Conservation (phyloP, 2,888 invertebrate species). For the Watsonalla cultraria region DNA sequence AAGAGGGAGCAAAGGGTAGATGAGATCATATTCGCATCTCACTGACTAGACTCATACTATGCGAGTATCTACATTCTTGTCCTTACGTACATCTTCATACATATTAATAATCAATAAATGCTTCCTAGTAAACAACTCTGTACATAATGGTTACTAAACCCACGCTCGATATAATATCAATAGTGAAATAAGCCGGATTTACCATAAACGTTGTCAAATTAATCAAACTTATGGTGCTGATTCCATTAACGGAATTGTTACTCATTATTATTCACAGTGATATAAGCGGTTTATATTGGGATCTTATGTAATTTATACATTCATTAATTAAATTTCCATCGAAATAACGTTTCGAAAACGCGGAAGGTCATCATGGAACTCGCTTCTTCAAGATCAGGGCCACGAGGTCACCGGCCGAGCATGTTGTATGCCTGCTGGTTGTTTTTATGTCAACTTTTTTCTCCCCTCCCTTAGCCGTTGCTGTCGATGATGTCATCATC, state of each 20-base stretch:
- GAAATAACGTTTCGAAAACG: slow-evolving; percentile 21
- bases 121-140: not conserved
- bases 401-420: slow-evolving; percentile 60
- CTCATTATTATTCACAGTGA: slow-evolving; percentile 13
- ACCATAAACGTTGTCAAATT: slow-evolving; percentile 31
- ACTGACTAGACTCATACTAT: not conserved
- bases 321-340: not conserved
- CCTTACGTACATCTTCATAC: not conserved
- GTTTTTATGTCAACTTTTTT: slow-evolving; percentile 52
- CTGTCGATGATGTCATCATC: slow-evolving; percentile 62
- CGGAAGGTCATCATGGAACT: slow-evolving; percentile 34
- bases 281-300: slow-evolving; percentile 7
- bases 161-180: slow-evolving; percentile 32
- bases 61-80: not conserved
- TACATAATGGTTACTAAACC: slow-evolving; percentile 20
- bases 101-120: not conserved
- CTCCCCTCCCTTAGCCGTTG: slow-evolving; percentile 48
- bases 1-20: slow-evolving; percentile 13
- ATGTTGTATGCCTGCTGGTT: slow-evolving; percentile 43
- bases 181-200: slow-evolving; percentile 35
- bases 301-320: not conserved
- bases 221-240: slow-evolving; percentile 32
- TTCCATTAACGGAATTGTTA: slow-evolving; percentile 15
- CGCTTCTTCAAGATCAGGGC: slow-evolving; percentile 69
- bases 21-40: not conserved